Evolutionary conservation across 2,888 invertebrate species (phyloP), one percentile per base, ranked within the genome.

Genomic region (Ormyrus nitidulus): DNA sequence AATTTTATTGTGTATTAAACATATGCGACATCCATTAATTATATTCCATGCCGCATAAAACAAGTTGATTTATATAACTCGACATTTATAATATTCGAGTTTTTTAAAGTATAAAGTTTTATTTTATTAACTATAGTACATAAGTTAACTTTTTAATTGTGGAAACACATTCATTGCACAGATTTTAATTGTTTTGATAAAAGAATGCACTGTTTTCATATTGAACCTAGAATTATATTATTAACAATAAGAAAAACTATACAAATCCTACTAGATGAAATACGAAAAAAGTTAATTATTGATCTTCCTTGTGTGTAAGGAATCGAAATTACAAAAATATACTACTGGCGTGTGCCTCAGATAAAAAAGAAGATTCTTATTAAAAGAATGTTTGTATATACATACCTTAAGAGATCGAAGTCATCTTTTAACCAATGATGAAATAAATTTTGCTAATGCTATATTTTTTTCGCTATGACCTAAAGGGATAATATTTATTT

Each of bases 341-440:
- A 68, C 13, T 44, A 70, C 58, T 70, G 59, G 70, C 70, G 48
- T 54, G 71, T 71, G 71, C 71, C 71, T 65, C 77, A 8, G 65
- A 65, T 9, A 69, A 4, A 51, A 58, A 65, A 19, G 7, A 34
- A 44, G 49, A n/a, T 66, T 49, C 10, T 68, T 58, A 58, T 53
- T n/a, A 56, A 2, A 61, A 58, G 9, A 61, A 64, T 58, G 58
- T 65, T 62, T 77, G 70, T 77, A 76, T 11, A 74, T 62, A 71
- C 10, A 51, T 70, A 70, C 71, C 7, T 46, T 58, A 77, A 71
- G 34, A 49, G 9, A 10, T 76, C n/a, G 7, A 48, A 71, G 9
- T 71, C n/a, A 48, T 59, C 51, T 77, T 71, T 56, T 77, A 77
- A 77, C 44, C 44, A 71, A 44, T 76, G 11, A 46, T 49, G 48